Base-by-base conservation (phyloP, 2,113 vertebrate species). In the Lepisosteus osseus region DNA sequence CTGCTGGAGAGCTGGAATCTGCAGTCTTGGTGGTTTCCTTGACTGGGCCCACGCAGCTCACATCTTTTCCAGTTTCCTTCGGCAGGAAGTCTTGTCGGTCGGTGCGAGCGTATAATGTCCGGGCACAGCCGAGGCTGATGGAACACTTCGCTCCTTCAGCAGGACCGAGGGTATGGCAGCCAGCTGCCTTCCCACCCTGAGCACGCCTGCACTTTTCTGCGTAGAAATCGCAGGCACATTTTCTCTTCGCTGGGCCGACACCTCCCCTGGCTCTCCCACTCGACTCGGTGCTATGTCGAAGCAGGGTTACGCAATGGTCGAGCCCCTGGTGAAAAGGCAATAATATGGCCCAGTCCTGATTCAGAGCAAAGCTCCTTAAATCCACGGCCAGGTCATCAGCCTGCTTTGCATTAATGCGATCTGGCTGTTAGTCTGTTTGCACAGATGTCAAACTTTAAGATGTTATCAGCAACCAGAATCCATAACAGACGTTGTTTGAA, bases 121-220 rank as follows among this genome's bases (percentile, higher is more conserved):
- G 63, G 43, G 68, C 71, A 51, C 67, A 55, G n/a, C 57, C 73
- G 67, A 68, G 68, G 65, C 70, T 74, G 72, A 81, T 66, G 64
- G 70, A 79, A 70, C 72, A 43, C 77, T 54, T 69, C 56, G 62
- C 74, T 74, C 68, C 72, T 71, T 81, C 72, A 80, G 73, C 73
- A 47, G 70, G 72, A 72, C 82, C 80, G 81, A 81, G 71, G 56
- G 65, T 45, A 57, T 47, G n/a, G 12, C 66, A 68, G 73, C 76
- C 79, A 77, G 76, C 81, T 82, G 72, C 69, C 66, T 80, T 68
- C 43, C 56, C 42, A 65, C 51, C 41, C 40, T 70, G 78, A 77
- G 82, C 79, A 84, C 73, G 72, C 81, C 47, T 65, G 75, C 75
- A 72, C 62, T 82, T 76, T 69, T 45, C 72, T 81, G 78, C 68